A percentile compares a stretch with the other conserved stretches of the same genome.
These are phyloP conservation scores for Bubalus kerabau DNA, from an alignment of 2,113 vertebrate genomes.

Conservation along the genomic window DNA sequence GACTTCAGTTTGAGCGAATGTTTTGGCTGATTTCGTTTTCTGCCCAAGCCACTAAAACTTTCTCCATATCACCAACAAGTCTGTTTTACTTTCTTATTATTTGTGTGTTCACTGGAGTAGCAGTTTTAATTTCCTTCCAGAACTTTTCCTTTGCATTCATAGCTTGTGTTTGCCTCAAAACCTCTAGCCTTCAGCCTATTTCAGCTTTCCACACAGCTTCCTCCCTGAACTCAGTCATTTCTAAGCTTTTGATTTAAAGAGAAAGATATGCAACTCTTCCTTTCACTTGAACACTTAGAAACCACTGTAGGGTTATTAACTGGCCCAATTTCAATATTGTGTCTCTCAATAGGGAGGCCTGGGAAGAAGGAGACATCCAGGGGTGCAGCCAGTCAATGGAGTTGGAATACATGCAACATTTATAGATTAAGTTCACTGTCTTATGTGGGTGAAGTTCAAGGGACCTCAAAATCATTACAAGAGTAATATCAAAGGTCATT, in stretches of 20 bases:
- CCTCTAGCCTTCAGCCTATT: neutral
- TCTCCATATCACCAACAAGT: neutral
- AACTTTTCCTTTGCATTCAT: neutral
- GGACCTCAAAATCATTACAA: neutral
- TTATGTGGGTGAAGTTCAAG: neutral
- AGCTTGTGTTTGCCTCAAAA: neutral
- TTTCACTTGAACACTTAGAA: neutral
- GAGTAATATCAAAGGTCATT: neutral
- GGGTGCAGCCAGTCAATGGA: accelerated
- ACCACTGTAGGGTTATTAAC: neutral
- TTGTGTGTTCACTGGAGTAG: neutral
- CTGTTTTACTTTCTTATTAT: neutral
- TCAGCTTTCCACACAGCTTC: neutral
- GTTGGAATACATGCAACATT: neutral
- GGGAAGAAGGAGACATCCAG: neutral
- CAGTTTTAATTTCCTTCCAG: neutral
- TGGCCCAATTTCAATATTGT: neutral
- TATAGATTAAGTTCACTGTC: neutral
- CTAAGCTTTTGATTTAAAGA: neutral
- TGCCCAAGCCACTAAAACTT: neutral
- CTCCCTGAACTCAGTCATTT: neutral
- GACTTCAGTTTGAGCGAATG: neutral
- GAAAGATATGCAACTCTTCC: neutral
- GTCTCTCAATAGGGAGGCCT: neutral
- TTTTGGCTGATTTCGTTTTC: neutral